Conservation (phyloP, 1,140 invertebrate species). For the Brachionus rotundiformis region DNA sequence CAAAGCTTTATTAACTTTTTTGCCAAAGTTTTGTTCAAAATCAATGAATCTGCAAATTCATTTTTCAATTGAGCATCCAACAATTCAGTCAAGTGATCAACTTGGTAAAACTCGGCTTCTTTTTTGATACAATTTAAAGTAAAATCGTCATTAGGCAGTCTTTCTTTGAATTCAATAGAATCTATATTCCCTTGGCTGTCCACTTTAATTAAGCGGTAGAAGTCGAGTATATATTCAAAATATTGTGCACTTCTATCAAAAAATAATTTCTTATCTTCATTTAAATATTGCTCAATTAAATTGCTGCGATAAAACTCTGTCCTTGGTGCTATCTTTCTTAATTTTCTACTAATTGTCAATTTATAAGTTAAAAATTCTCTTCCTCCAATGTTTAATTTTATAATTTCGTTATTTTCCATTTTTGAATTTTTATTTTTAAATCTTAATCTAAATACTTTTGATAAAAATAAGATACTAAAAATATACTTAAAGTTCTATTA, state of each 20-base stretch:
- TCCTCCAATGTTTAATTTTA: slow-evolving; percentile 24
- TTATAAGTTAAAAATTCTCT: neutral
- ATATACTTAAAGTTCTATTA: no score
- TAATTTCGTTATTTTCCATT: slow-evolving; percentile 24
- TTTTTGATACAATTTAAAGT: neutral
- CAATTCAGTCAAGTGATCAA: neutral
- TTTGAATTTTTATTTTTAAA: no score
- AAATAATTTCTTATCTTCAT: neutral
- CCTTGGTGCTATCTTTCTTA: neutral
- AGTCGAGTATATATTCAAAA: slow-evolving; percentile 24
- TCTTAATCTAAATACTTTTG: no score
- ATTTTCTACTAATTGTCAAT: slow-evolving; percentile 9
- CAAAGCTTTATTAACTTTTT: slow-evolving; percentile 24
- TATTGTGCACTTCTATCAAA: slow-evolving; percentile 3
- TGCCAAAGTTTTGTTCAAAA: neutral
- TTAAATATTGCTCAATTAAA: neutral
- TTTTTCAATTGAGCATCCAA: slow-evolving; percentile 12
- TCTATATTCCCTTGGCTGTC: neutral
- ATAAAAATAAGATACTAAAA: no score
- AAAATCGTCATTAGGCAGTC: neutral
- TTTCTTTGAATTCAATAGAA: slow-evolving; percentile 19
- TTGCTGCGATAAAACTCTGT: neutral
- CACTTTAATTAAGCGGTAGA: neutral
- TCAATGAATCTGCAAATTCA: slow-evolving; percentile 13
- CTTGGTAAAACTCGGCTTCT: slow-evolving; percentile 27